Evolutionary conservation across 2,888 invertebrate genomes (phyloP).

Genomic region (Tiliacea aurago): DNA sequence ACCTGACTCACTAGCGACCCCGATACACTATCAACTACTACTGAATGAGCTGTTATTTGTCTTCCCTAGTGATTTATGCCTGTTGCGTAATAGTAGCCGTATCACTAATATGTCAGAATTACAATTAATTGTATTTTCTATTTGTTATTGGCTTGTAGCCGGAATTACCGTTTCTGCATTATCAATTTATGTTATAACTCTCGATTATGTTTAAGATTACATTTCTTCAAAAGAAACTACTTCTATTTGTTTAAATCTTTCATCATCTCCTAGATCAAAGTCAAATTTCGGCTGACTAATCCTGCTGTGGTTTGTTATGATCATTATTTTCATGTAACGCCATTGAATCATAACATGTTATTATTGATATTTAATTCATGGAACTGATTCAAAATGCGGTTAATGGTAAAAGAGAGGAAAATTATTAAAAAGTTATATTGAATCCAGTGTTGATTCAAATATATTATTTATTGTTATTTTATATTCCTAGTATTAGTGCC

Average conservation of each 20-base stretch:
- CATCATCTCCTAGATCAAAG: slow-evolving; percentile 8
- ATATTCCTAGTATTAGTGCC: slow-evolving; percentile 36
- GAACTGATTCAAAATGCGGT: slow-evolving; percentile 44
- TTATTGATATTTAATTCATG: slow-evolving; percentile 43
- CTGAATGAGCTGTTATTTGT: slow-evolving; percentile 61
- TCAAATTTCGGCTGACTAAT: slow-evolving; percentile 19
- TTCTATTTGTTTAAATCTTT: neutral
- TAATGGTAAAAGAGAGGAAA: slow-evolving; percentile 52
- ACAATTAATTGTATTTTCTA: slow-evolving; percentile 28
- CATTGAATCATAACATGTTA: slow-evolving; percentile 46
- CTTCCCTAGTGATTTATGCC: slow-evolving; percentile 49
- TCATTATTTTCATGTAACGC: slow-evolving; percentile 35
- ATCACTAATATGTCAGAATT: slow-evolving; percentile 42
- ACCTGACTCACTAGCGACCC: slow-evolving; percentile 60
- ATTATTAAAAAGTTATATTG: slow-evolving; percentile 34
- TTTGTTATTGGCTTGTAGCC: neutral
- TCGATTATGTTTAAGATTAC: neutral
- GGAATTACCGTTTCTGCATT: neutral
- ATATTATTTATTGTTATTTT: slow-evolving; percentile 25
- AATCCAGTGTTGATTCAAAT: slow-evolving; percentile 37
- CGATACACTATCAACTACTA: slow-evolving; percentile 52
- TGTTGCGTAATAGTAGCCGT: slow-evolving; percentile 33
- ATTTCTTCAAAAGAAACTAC: neutral
- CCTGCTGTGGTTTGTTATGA: slow-evolving; percentile 17
- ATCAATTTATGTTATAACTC: neutral